Base-by-base conservation (phyloP, 1,140 invertebrate species). In the Orussus abietinus region DNA sequence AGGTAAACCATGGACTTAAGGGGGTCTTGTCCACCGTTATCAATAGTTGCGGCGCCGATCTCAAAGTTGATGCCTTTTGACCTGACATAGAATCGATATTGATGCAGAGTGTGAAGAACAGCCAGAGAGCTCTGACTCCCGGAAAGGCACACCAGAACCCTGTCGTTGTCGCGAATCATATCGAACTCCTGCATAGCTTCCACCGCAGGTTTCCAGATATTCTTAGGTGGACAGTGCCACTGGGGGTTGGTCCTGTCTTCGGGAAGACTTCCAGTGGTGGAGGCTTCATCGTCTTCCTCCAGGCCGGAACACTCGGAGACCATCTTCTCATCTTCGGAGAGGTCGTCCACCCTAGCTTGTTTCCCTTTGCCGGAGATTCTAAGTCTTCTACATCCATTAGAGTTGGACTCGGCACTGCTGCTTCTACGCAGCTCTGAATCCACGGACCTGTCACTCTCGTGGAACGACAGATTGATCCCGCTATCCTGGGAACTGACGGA, bases 131-230 rank as follows among this genome's bases (percentile, higher is more conserved):
- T 86, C 42, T 84, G 85, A 0, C 86, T 86, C 0, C 84, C 88
- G 0, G 86, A 68, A n/a, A 94, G 69, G 66, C 92, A 93, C 1
- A 94, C 79, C 49, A 95, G 68, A 7, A 94, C 79, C 37, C 81
- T 78, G 57, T 96, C 92, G 2, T 85, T 87, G 58, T 89, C 78
- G 43, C 80, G 75, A 11, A 96, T 83, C 91, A 95, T 95, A 12
- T 83, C 78, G 65, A 85, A 91, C 54, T 91, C 86, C 42, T 85
- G 80, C 11, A 94, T 75, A 1, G 88, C 89, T 80, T 89, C 85
- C 2, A 90, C 72, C 6, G 83, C 80, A 17, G 84, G 82, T 55
- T 87, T 88, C 81, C 90, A 90, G 10, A 95, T 81, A 28, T 76
- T 77, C 55, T 89, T 90, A 0, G 88, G 83, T 5, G 87, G 84